Percentiles rank a stretch among this genome's conserved stretches.
Conservation (phyloP, 2,888 invertebrate genomes). For the Erpobdella octoculata region DNA sequence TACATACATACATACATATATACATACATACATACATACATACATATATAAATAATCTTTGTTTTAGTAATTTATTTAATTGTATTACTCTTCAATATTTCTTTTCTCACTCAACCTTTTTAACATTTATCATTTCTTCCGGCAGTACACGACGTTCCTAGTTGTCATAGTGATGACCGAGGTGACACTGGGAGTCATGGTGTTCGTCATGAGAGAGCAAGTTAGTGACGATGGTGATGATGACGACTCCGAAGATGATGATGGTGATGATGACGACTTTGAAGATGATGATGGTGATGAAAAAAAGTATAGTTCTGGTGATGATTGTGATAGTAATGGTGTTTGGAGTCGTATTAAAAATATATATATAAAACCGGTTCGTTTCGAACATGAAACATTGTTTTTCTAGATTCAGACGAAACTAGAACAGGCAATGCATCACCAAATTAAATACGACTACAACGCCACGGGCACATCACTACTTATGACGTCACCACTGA, state of each 20-base stretch:
- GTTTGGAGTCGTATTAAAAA: not conserved
- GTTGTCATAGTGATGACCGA: slow-evolving; percentile 25
- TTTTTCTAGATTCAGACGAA: slow-evolving; percentile 19
- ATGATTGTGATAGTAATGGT: not conserved
- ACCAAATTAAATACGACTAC: slow-evolving; percentile 24
- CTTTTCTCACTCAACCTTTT: not conserved
- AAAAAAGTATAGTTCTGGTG: no score
- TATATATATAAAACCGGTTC: not conserved
- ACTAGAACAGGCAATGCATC: slow-evolving; percentile 21
- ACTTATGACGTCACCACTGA: not conserved
- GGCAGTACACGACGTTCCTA: slow-evolving; percentile 26
- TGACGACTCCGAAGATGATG: not conserved
- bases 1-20: no score
- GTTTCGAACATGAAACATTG: no score
- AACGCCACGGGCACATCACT: slow-evolving; percentile 13
- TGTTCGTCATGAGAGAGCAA: slow-evolving; percentile 26
- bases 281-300: not conserved
- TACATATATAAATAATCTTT: no score
- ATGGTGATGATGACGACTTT: not conserved
- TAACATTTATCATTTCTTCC: not conserved
- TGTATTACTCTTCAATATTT: not conserved
- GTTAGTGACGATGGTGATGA: not conserved
- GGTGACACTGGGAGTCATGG: slow-evolving; percentile 23
- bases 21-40: no score
- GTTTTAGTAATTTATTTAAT: slow-evolving; percentile 1